Percentiles rank a stretch among this genome's conserved stretches.
These are phyloP conservation scores for Montipora sp. DNA, from an alignment of 64 coral and sea anemone genomes.

Conservation along the genomic window DNA sequence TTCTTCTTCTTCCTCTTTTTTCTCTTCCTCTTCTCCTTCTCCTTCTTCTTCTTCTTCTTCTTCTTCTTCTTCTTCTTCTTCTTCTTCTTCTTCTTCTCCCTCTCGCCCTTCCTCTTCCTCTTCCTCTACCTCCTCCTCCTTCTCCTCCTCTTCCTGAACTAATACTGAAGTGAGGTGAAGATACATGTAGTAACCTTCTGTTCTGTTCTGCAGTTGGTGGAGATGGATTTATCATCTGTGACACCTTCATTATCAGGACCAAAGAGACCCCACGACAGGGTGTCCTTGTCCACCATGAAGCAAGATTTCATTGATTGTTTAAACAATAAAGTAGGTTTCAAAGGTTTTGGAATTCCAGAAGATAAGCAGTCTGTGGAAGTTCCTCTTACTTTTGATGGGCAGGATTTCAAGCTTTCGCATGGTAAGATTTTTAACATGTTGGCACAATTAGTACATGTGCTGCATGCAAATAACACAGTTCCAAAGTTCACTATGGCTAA, in stretches of 20 bases:
- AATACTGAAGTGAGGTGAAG: too few relatives aligned
- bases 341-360: constrained; percentile 90
- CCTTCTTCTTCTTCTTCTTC: too few relatives aligned
- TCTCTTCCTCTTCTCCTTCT: too few relatives aligned
- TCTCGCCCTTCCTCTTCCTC: too few relatives aligned
- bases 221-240: constrained; percentile 87
- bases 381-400: constrained; percentile 76
- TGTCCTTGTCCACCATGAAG: constrained; percentile 87
- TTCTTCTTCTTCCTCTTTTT: too few relatives aligned
- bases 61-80: too few relatives aligned
- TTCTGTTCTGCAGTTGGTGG: constrained; percentile 68
- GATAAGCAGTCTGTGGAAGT: constrained; percentile 79
- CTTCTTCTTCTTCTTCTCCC: too few relatives aligned
- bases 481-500: too few relatives aligned
- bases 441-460: too few relatives aligned
- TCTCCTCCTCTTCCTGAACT: too few relatives aligned
- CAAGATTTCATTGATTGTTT: constrained; percentile 90
- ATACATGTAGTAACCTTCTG: neutral
- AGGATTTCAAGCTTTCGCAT: constrained; percentile 83
- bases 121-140: too few relatives aligned
- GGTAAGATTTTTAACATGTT: constrained; percentile 44
- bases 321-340: constrained; percentile 95
- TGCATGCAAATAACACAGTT: too few relatives aligned
- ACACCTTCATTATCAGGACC: constrained; percentile 91
- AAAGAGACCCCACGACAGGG: constrained; percentile 95